Conservation (phyloP, 2,888 invertebrate genomes). For the Amiota minor region DNA sequence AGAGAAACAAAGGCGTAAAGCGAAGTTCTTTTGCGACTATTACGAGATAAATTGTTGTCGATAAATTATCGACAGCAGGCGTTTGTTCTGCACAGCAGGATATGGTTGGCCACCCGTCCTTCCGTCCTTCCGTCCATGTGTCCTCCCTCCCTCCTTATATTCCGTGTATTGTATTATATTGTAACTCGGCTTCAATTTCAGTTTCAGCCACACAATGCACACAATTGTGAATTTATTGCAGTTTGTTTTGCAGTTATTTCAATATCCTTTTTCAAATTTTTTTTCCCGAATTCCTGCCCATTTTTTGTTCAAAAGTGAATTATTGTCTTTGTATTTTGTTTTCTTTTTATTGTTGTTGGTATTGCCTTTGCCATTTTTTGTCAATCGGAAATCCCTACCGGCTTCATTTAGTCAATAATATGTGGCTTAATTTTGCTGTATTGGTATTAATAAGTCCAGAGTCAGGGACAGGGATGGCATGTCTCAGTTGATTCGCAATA, state of each 20-base stretch:
- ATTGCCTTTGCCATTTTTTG: background rate
- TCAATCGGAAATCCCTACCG: constrained; percentile 13
- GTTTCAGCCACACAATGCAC: constrained; percentile 16
- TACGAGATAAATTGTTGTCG: constrained; percentile 15
- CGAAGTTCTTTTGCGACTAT: constrained; percentile 17
- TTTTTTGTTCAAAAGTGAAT: constrained; percentile 9
- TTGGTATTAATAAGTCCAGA: no score
- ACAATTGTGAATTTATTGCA: constrained; percentile 58
- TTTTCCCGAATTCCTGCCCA: background rate
- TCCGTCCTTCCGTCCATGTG: constrained; percentile 6
- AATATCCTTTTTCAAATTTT: background rate
- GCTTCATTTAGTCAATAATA: constrained; percentile 20
- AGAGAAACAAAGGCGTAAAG: background rate
- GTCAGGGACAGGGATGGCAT: no score
- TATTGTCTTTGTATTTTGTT: constrained; percentile 5
- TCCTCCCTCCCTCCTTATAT: background rate
- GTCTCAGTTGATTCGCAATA: no score
- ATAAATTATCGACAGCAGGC: constrained; percentile 29
- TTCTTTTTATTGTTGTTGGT: background rate
- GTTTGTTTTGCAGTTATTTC: constrained; percentile 64
- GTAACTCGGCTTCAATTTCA: no score
- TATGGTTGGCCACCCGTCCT: background rate
- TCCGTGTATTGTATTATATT: constrained; percentile 15
- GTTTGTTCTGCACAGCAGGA: constrained; percentile 27
- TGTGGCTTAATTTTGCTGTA: constrained; percentile 8